Evolutionary conservation across 2,888 invertebrate genomes (phyloP).

Genomic region (Phrixothrix hirtus): DNA sequence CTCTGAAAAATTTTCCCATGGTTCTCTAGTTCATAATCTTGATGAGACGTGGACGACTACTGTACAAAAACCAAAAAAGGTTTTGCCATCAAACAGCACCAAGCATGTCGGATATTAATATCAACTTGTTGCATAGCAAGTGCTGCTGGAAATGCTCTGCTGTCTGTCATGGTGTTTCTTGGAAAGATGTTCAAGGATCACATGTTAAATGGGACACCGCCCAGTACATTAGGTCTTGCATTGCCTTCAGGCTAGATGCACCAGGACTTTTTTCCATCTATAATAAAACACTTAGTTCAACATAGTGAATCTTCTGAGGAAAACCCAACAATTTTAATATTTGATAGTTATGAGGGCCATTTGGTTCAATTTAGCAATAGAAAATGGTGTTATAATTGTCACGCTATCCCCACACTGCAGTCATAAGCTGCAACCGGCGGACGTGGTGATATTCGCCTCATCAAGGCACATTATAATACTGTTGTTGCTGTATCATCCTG

Average conservation of each 20-base stretch:
- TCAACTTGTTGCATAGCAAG: constrained; percentile 5
- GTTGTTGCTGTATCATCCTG: constrained; percentile 8
- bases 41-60: constrained; percentile 10
- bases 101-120: constrained; percentile 10
- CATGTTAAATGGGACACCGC: constrained; percentile 4
- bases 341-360: background rate
- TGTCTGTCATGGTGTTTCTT: constrained; percentile 4
- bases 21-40: constrained; percentile 8
- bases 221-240: constrained; percentile 1
- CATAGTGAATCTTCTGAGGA: constrained; percentile 5
- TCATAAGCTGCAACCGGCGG: constrained; percentile 12
- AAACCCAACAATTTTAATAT: constrained; percentile 4
- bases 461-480: constrained; percentile 10
- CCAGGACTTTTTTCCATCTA: background rate
- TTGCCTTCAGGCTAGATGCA: constrained; percentile 1
- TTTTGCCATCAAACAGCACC: constrained; percentile 8
- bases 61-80: constrained; percentile 17
- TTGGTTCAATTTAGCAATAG: constrained; percentile 46
- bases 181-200: constrained; percentile 1
- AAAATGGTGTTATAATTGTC: constrained; percentile 12
- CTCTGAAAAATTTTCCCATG: constrained; percentile 5
- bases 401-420: constrained; percentile 4
- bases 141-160: too few relatives aligned
- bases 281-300: constrained; percentile 2
- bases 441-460: constrained; percentile 3